phyloP scores from a whole-genome alignment of 2,797 vertebrate species.

The Apogon talboti region DNA sequence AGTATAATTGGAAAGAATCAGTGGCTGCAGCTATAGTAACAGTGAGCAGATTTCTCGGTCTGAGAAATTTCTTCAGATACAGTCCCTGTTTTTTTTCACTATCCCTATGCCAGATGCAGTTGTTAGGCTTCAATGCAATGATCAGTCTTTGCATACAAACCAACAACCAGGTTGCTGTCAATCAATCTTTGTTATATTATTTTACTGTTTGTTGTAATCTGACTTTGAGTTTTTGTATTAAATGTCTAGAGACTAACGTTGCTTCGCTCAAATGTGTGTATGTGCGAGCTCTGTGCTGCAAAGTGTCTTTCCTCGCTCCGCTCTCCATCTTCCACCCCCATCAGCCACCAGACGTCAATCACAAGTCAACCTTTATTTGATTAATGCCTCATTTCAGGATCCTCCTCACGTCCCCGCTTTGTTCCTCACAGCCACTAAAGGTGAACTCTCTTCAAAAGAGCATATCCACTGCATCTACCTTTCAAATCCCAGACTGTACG shows the following conservation, averaged over 20 bases:
- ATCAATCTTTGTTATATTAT: not conserved
- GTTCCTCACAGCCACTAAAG: conserved; percentile 40
- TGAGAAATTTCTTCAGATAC: too few species aligned
- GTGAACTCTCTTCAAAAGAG: conserved; percentile 50
- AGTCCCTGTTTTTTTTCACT: too few species aligned
- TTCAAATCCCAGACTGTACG: conserved; percentile 46
- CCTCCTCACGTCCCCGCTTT: conserved; percentile 38
- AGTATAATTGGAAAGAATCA: too few species aligned
- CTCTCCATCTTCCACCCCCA: not conserved
- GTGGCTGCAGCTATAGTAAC: too few species aligned
- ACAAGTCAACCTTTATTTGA: conserved; percentile 65
- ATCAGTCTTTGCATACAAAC: not conserved
- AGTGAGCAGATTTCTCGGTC: too few species aligned
- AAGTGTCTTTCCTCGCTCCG: not conserved
- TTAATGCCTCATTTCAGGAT: conserved; percentile 49
- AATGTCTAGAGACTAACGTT: not conserved
- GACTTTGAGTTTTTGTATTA: conserved; percentile 7
- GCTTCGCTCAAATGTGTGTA: not conserved
- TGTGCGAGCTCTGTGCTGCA: not conserved
- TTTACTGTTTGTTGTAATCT: not conserved
- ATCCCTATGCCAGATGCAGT: too few species aligned
- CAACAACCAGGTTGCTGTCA: not conserved
- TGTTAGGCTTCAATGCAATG: too few species aligned
- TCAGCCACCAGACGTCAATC: conserved; percentile 48
- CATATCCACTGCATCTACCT: conserved; percentile 44